A percentile compares a stretch with the other conserved stretches of the same genome.
Conservation (phyloP, 2,888 invertebrate species). For the Alviniconcha strummeri region DNA sequence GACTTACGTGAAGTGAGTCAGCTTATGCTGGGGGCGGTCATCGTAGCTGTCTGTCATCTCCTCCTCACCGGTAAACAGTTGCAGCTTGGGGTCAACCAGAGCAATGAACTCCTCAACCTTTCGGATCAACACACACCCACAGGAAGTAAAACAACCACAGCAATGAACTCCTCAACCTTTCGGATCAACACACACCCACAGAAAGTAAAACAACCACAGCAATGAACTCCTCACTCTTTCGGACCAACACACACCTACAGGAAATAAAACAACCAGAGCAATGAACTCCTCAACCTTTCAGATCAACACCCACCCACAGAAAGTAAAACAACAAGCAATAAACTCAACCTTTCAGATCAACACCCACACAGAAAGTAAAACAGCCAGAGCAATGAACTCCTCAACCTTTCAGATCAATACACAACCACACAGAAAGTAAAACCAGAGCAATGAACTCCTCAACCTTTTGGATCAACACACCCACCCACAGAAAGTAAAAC, state of each 20-base stretch:
- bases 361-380: background rate
- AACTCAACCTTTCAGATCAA: no score
- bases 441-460: background rate
- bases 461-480: background rate
- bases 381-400: background rate
- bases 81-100: constrained; percentile 83
- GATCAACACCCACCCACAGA: background rate
- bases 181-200: background rate
- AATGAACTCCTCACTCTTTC: no score
- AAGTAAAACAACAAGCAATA: background rate
- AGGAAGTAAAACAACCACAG: background rate
- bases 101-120: constrained; percentile 84
- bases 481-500: background rate
- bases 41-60: constrained; percentile 75
- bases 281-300: background rate
- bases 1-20: constrained; percentile 76
- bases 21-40: constrained; percentile 79
- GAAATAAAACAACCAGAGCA: background rate
- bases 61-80: constrained; percentile 83
- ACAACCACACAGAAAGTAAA: background rate
- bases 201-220: background rate
- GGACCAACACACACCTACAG: background rate
- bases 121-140: constrained; percentile 8
- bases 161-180: background rate
- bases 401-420: background rate